These are phyloP conservation scores for Drosophila subsilvestris DNA, from an alignment of 2,888 invertebrate species.

Conservation along the genomic window DNA sequence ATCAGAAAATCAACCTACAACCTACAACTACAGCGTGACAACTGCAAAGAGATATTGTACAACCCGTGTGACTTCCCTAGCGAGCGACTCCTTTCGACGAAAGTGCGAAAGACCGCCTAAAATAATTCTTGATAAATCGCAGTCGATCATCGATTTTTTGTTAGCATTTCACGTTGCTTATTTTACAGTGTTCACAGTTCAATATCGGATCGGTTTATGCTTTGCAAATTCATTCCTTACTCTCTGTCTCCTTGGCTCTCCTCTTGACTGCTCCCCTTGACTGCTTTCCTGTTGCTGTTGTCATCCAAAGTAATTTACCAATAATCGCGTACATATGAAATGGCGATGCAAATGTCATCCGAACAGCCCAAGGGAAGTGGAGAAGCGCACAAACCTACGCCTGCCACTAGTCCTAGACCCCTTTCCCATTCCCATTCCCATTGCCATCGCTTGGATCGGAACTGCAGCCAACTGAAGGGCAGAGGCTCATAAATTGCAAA, in stretches of 20 bases:
- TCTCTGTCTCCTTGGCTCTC: neutral
- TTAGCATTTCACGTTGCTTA: too few species aligned
- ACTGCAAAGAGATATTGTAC: too few species aligned
- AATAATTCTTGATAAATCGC: too few species aligned
- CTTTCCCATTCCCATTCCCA: too few species aligned
- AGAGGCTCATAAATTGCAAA: constrained; percentile 80
- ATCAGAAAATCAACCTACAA: too few species aligned
- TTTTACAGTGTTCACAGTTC: too few species aligned
- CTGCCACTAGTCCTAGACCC: neutral
- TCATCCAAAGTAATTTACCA: constrained; percentile 62
- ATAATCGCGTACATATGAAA: constrained; percentile 69
- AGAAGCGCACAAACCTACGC: neutral
- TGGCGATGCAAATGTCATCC: constrained; percentile 36
- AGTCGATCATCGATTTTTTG: too few species aligned
- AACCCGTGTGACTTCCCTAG: too few species aligned
- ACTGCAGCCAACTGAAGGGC: neutral
- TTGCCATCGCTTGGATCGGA: neutral
- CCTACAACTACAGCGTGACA: too few species aligned
- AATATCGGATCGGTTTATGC: neutral
- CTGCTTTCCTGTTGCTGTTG: constrained; percentile 56
- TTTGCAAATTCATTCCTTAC: neutral
- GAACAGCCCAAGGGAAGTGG: neutral
- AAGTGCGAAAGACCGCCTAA: too few species aligned
- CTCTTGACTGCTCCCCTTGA: too few species aligned
- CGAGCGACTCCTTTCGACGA: too few species aligned